Base-by-base conservation (phyloP, 1,140 invertebrate genomes). In the Ericerus pela region DNA sequence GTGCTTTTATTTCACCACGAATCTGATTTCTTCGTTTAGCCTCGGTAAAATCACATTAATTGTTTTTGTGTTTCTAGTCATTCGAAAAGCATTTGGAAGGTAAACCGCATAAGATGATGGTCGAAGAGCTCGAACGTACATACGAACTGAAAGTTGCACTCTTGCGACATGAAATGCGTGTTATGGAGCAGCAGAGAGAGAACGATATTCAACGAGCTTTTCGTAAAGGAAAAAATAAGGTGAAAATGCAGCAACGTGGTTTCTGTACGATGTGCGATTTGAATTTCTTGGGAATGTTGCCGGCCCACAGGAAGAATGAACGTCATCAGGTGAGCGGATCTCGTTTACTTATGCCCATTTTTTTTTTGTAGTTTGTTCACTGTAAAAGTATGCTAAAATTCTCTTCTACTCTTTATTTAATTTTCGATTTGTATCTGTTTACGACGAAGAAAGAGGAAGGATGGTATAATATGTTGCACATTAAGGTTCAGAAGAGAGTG, bases 261-360 rank as follows among this genome's bases (percentile, higher is more conserved):
- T 85, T 83, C 66, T 88, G 85, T 66, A 82, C 83, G n/a, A 88
- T 87, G 84, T 87, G 85, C 61, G 84, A 86, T 68, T 72, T 88
- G 64, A 76, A 80, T 51, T 86, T 86, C 66, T 79, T 82, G 52
- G 82, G 81, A 2, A 82, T 84, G 60, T 75, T 85, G n/a, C 78
- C 81, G 36, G 76, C 75, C 14, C 85, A 88, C 69, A 77, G 84
- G 58, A 84, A 84, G 63, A 83, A 81, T 11, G 78, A 81, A 1
- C 82, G 82, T 1, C 85, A 88, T 73, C 62, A 62, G 61, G 64
- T 64, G 58, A 20, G 11, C 33, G 16, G n/a, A 18, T 43, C 4
- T 29, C 20, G 20, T 43, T 2, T 18, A 37, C 12, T 4, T 14
- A 1, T 1, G 27, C 1, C 2, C 41, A 11, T 37, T 1, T 20